Evolutionary conservation across 2,113 vertebrate genomes (phyloP), one percentile per base, ranked within the genome.

Genomic region (Alexandromys fortis): DNA sequence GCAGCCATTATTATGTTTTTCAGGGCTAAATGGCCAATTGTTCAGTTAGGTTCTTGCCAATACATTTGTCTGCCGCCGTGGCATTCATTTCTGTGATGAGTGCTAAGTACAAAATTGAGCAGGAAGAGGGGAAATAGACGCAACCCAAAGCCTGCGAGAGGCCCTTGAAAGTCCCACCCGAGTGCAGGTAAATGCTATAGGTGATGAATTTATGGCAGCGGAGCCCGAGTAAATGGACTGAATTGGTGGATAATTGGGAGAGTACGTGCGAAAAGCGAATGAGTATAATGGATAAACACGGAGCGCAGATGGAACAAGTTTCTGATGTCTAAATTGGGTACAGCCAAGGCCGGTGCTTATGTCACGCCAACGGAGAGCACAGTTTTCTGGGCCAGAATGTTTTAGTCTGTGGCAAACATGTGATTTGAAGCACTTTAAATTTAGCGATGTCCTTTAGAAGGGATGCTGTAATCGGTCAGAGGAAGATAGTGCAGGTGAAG

Each of bases 21-120:
- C 89, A 94, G 91, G 86, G 93, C 92, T 97, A 98, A 98, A 95
- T 96, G 97, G 92, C 94, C 96, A 94, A 92, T 97, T 96, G 95
- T 91, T 67, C 79, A 58, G 90, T 94, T 97, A 97, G 85, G 63
- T 79, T 96, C 63, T 92, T 94, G 88, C 96, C 70, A 90, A 89
- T 94, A 73, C 96, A 79, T 98, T 97, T 96, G 89, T 96, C 88
- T n/a, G 55, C 4, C 91, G 90, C 63, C 61, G 45, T 42, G 79
- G 77, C 90, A 78, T 94, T 94, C 94, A 91, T 94, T 97, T 95
- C 89, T 90, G 94, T 96, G 92, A 97, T 97, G 95, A 96, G 63
- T 78, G 91, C 86, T 96, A 93, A 94, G 90, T 89, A 93, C 92
- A 94, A 96, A 97, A 97, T 96, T 96, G 97, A 94, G 67, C 89